Conservation (phyloP, 2,113 vertebrate species). For the Micromys minutus region DNA sequence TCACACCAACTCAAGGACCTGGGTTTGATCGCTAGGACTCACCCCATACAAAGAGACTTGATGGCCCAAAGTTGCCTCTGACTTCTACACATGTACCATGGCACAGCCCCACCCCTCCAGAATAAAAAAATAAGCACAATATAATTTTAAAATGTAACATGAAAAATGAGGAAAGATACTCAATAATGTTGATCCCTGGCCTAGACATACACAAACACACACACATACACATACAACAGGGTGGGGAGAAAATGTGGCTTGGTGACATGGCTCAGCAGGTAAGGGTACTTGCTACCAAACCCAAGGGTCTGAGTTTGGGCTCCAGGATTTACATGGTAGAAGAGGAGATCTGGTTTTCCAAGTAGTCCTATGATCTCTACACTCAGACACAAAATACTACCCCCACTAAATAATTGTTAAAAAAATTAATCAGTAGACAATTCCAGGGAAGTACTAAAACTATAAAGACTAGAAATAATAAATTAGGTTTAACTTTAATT, state of each 20-base stretch:
- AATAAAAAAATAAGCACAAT: background rate
- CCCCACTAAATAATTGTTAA: background rate
- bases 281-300: background rate
- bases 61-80: background rate
- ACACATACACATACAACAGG: background rate
- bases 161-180: background rate
- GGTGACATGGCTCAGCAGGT: background rate
- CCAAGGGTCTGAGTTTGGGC: background rate
- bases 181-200: background rate
- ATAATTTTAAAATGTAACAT: background rate
- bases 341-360: background rate
- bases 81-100: background rate
- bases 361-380: background rate
- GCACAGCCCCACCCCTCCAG: background rate
- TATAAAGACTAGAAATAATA: background rate
- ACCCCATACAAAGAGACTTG: background rate
- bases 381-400: background rate
- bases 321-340: background rate
- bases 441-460: background rate
- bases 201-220: background rate
- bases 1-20: background rate
- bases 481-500: too few relatives aligned
- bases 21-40: background rate
- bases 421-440: background rate
- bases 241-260: background rate